Evolutionary conservation across 2,797 vertebrate genomes (phyloP).

Genomic region (Onychomys torridus): DNA sequence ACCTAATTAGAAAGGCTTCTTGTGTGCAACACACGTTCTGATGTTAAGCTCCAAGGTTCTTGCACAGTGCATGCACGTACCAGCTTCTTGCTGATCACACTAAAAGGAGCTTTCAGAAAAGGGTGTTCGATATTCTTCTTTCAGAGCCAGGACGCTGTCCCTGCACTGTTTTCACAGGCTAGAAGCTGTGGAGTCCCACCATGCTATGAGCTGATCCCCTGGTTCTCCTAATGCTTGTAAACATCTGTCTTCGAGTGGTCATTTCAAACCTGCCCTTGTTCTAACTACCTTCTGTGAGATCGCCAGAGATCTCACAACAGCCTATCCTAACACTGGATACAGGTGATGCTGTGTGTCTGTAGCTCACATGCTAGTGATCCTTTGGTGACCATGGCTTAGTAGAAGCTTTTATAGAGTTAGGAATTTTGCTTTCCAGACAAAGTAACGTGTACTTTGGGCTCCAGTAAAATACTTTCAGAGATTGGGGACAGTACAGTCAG

Average conservation of each 20-base stretch:
- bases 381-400: neutral
- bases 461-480: neutral
- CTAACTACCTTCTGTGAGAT: neutral
- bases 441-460: neutral
- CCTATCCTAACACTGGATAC: neutral
- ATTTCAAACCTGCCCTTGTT: neutral
- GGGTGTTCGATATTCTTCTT: neutral
- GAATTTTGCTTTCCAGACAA: neutral
- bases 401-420: neutral
- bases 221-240: neutral
- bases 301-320: neutral
- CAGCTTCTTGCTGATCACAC: neutral
- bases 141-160: neutral
- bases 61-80: neutral
- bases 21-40: neutral
- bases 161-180: neutral
- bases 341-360: neutral
- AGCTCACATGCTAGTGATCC: neutral
- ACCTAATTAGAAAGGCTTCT: neutral
- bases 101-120: neutral
- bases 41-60: neutral
- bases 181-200: neutral
- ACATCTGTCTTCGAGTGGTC: neutral
- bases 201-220: neutral
- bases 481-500: neutral